Base-by-base conservation (phyloP, 2,113 vertebrate species). In the Sphaerodactylus townsendi region DNA sequence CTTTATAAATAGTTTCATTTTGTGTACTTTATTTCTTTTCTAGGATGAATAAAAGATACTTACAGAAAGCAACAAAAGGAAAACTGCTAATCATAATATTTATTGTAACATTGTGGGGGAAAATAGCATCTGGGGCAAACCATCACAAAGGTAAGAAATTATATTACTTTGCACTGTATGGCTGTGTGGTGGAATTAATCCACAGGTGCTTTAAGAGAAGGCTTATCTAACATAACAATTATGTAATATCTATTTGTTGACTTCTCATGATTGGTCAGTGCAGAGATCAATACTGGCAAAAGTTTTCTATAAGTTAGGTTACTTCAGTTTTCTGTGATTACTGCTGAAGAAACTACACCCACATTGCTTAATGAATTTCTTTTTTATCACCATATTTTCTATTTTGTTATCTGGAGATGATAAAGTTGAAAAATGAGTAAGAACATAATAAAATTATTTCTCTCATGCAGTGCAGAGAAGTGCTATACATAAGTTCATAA, bases 11-110 rank as follows among this genome's bases (percentile, higher is more conserved):
- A 3, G 65, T 14, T 64, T 71, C 59, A 72, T n/a, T 72, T 72
- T 80, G 44, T 30, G 19, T 53, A 89, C 94, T 88, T 93, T 81
- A 83, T 53, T 66, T 93, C 85, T 89, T 30, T 88, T 94, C 11
- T 94, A 99, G 98, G 98, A 99, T 99, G 98, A 98, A 95, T 97
- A 97, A 97, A 93, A 97, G 96, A 95, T 97, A 97, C 93, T 93
- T 95, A 88, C 97, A 96, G 94, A 97, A 97, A 94, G 95, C 96
- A 97, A 97, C 96, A 93, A 97, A 97, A 97, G 97, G 96, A 91
- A 96, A 96, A 95, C 95, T 99, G 90, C 97, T 99, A 88, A 95
- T 98, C 91, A 97, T 98, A 96, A 96, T 98, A 95, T 98, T 97
- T 88, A 93, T 98, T 89, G 93, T 98, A 94, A 97, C 97, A 2